phyloP scores from a whole-genome alignment of 2,888 invertebrate genomes.

The Pollenia amentaria region DNA sequence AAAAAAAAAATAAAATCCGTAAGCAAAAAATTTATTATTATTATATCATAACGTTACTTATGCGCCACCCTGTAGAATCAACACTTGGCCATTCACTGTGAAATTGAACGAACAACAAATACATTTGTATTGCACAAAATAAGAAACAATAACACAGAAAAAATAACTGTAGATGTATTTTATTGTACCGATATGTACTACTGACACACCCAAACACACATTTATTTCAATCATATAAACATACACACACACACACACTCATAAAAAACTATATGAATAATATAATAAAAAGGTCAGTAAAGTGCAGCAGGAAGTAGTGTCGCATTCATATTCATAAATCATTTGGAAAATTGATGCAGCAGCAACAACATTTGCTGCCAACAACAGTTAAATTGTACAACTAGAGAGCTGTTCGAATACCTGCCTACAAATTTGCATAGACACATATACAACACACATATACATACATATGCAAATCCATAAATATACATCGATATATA shows the following conservation, averaged over 20 bases:
- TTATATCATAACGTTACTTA: not conserved
- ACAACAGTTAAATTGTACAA: constrained; percentile 52
- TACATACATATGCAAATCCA: not conserved
- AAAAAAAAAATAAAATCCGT: too few relatives aligned
- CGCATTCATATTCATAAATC: constrained; percentile 83
- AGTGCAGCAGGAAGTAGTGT: constrained; percentile 82
- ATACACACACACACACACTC: not conserved
- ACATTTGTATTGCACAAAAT: constrained; percentile 15
- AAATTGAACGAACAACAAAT: constrained; percentile 25
- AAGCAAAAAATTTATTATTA: too few relatives aligned
- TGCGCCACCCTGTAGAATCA: not conserved
- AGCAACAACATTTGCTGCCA: constrained; percentile 59
- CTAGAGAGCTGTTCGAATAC: not conserved
- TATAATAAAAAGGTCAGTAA: constrained; percentile 69
- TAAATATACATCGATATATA: not conserved
- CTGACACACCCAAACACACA: not conserved
- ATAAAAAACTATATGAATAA: constrained; percentile 54
- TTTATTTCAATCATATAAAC: constrained; percentile 13
- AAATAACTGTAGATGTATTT: constrained; percentile 24
- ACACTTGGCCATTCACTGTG: not conserved
- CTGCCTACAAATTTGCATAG: constrained; percentile 21
- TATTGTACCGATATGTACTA: not conserved
- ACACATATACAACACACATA: not conserved
- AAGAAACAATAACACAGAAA: not conserved
- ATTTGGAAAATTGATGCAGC: constrained; percentile 80